Conservation (phyloP, 2,797 vertebrate species). For the Acipenser transmontanus region DNA sequence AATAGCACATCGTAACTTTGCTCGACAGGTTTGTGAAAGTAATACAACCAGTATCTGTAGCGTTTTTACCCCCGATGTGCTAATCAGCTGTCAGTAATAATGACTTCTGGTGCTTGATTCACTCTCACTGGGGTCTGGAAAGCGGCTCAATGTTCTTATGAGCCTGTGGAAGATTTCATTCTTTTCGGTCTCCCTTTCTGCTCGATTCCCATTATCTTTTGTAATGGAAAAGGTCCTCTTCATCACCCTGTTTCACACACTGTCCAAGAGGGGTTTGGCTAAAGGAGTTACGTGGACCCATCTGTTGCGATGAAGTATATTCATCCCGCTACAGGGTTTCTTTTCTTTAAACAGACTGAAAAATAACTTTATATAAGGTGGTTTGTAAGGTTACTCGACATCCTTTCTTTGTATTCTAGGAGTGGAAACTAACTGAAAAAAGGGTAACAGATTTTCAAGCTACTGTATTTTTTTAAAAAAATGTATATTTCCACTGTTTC, state of each 20-base stretch:
- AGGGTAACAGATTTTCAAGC: too few relatives aligned
- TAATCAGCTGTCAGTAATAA: slow-evolving; percentile 11
- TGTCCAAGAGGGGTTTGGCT: background rate
- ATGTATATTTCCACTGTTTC: too few relatives aligned
- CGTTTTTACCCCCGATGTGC: background rate
- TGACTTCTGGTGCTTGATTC: slow-evolving; percentile 5
- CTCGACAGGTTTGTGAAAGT: background rate
- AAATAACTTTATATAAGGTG: too few relatives aligned
- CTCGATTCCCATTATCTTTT: slow-evolving; percentile 8
- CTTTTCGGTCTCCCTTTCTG: slow-evolving; percentile 1
- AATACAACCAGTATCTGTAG: background rate
- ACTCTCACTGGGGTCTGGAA: slow-evolving; percentile 13
- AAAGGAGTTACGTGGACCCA: too few relatives aligned
- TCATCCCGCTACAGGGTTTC: too few relatives aligned
- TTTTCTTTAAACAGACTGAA: too few relatives aligned
- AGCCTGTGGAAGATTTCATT: slow-evolving; percentile 1
- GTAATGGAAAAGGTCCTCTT: slow-evolving; percentile 4
- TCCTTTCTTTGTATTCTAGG: too few relatives aligned
- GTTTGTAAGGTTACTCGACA: too few relatives aligned
- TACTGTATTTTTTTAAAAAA: too few relatives aligned
- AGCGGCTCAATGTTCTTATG: slow-evolving; percentile 12
- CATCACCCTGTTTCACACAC: background rate
- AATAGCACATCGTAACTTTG: background rate
- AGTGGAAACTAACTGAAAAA: too few relatives aligned
- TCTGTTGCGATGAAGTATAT: too few relatives aligned